Base-by-base conservation (phyloP, 2,888 invertebrate genomes). In the Slavum lentiscoides region DNA sequence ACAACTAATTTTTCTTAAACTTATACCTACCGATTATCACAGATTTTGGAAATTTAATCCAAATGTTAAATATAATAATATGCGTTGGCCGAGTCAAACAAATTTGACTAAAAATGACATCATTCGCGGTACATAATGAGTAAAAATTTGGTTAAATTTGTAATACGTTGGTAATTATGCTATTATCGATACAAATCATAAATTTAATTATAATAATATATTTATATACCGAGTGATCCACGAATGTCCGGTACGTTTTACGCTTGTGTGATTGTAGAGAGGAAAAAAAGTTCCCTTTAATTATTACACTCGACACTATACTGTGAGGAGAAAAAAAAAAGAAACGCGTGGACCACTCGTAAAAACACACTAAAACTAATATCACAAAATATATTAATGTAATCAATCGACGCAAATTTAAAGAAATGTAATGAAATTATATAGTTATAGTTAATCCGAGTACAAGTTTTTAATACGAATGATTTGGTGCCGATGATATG, bases 361-460 rank as follows among this genome's bases (percentile, higher is more conserved):
- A 64, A 74, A 53, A 9, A 62, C 13, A 37, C 3, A 58, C 39
- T 75, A 75, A 67, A 59, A 67, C 67, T 75, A 75, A 67, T 75
- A 75, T 75, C 75, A 75, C 75, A 75, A 43, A 30, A 11, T 43
- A 11, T 49, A 75, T 74, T 58, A 55, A n/a, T n/a, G n/a, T n/a
- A n/a, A n/a, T n/a, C 23, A 59, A 58, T 68, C 53, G 39, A 66
- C 49, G 49, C 1, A 11, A 9, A 15, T 49, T 43, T 9, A 43
- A 43, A 7, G 4, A 30, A 30, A 30, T 30, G 30, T 30, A 30
- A 49, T 49, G 49, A 13, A 11, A 11, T 11, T 49, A 49, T 9
- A 11, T 3, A 49, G 11, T 49, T n/a, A 37, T 21, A 21, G 37
- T 66, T 23, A 59, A 59, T 59, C 55, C 19, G 19, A 43, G 13